A percentile compares a stretch with the other conserved stretches of the same genome.
Conservation (phyloP, 92 coral and sea anemone species). For the Zoanthus solanderi region DNA sequence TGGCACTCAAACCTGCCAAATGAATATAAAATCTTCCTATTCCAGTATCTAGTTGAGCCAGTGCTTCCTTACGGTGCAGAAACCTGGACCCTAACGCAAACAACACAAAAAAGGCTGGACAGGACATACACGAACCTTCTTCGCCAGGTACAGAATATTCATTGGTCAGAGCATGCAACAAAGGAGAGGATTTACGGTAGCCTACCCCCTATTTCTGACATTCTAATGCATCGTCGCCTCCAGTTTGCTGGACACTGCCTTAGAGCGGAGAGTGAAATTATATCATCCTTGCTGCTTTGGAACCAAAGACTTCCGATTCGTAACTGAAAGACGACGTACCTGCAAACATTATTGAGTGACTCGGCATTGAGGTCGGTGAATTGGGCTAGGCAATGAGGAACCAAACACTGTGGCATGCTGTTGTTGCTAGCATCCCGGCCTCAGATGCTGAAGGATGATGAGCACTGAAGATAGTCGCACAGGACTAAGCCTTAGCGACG, state of each 20-base stretch:
- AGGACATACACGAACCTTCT: background rate
- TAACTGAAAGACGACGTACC: background rate
- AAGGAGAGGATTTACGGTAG: background rate
- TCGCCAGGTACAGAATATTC: no score
- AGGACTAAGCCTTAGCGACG: no score
- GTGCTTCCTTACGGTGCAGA: background rate
- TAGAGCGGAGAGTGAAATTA: background rate
- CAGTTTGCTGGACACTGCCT: no score
- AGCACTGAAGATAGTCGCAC: no score
- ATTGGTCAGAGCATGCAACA: constrained; percentile 20
- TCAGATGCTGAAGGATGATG: no score
- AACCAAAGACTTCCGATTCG: background rate
- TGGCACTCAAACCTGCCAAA: constrained; percentile 17
- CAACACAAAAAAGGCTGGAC: background rate
- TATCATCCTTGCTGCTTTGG: background rate
- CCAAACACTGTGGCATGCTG: background rate
- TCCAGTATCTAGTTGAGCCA: no score
- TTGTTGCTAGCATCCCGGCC: background rate
- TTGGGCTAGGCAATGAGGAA: background rate
- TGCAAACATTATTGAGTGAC: background rate
- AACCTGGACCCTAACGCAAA: no score
- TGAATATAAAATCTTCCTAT: background rate
- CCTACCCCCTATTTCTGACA: background rate
- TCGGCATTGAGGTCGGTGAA: background rate
- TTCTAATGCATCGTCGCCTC: background rate